phyloP scores from a whole-genome alignment of 35 echinoderm and acorn worm genomes.

The Holothuria glaberrima region DNA sequence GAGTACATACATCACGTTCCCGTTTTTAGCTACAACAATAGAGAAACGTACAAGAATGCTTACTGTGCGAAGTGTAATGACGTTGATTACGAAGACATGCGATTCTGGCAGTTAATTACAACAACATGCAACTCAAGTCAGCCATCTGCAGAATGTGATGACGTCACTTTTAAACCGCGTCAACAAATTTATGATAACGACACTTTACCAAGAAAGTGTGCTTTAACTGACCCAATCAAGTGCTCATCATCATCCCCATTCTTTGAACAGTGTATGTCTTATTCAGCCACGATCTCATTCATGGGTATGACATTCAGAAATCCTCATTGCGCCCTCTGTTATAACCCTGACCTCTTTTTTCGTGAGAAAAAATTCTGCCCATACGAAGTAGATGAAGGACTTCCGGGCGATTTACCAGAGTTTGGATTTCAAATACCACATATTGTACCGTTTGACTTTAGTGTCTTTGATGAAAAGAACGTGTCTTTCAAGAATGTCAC shows the following conservation, averaged over 20 bases:
- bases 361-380: no score
- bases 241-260: no score
- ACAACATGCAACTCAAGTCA: not conserved
- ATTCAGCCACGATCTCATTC: not conserved
- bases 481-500: no score
- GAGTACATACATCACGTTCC: conserved; percentile 31
- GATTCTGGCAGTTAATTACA: conserved; percentile 34
- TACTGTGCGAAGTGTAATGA: not conserved
- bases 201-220: no score
- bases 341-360: no score
- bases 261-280: not conserved
- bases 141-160: not conserved
- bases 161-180: not conserved
- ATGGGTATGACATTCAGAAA: conserved; percentile 15
- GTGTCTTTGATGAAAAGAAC: no score
- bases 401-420: no score
- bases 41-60: conserved; percentile 39
- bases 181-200: no score
- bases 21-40: not conserved
- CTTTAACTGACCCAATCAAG: no score
- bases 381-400: no score
- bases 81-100: not conserved
- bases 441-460: no score
- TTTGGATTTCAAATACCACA: no score
- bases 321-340: conserved; percentile 12